Evolutionary conservation across 2,888 invertebrate species (phyloP).

Genomic region (Polymixis flavicincta): DNA sequence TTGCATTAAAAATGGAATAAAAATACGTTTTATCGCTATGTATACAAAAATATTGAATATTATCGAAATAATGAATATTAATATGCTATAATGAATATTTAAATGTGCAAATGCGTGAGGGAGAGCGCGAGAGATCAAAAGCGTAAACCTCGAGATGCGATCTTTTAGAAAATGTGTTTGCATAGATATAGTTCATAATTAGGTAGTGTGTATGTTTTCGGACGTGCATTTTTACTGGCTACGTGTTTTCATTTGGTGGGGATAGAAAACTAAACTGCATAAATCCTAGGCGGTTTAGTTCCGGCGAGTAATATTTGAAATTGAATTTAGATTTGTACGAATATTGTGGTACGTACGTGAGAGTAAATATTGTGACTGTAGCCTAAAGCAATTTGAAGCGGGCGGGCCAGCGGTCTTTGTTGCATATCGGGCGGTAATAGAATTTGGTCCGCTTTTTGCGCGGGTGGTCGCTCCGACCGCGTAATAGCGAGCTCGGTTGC

Average conservation of each 20-base stretch:
- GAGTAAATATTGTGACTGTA: constrained; percentile 87
- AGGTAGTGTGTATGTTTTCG: constrained; percentile 10
- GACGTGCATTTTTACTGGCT: constrained; percentile 4
- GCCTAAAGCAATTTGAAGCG: constrained; percentile 90
- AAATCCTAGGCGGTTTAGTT: constrained; percentile 53
- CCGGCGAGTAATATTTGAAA: constrained; percentile 72
- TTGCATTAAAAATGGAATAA: constrained; percentile 35
- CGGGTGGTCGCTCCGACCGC: constrained; percentile 81
- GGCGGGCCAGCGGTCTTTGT: constrained; percentile 88
- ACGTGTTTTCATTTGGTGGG: constrained; percentile 19
- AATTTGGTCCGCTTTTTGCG: constrained; percentile 90
- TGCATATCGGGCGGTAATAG: constrained; percentile 90
- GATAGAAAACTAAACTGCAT: constrained; percentile 37
- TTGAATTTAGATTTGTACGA: constrained; percentile 81
- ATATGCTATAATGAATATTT: constrained; percentile 60
- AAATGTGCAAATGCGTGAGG: constrained; percentile 64
- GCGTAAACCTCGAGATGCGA: constrained; percentile 30
- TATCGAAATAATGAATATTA: constrained; percentile 64
- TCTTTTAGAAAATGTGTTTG: constrained; percentile 38
- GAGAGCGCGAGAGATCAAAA: constrained; percentile 57
- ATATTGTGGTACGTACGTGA: constrained; percentile 81
- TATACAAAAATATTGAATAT: constrained; percentile 55
- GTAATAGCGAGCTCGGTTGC: constrained; percentile 87
- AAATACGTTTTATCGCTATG: constrained; percentile 31
- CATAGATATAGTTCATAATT: constrained; percentile 29